Evolutionary conservation across 2,888 invertebrate genomes (phyloP).

Genomic region (Iphiclides podalirius): DNA sequence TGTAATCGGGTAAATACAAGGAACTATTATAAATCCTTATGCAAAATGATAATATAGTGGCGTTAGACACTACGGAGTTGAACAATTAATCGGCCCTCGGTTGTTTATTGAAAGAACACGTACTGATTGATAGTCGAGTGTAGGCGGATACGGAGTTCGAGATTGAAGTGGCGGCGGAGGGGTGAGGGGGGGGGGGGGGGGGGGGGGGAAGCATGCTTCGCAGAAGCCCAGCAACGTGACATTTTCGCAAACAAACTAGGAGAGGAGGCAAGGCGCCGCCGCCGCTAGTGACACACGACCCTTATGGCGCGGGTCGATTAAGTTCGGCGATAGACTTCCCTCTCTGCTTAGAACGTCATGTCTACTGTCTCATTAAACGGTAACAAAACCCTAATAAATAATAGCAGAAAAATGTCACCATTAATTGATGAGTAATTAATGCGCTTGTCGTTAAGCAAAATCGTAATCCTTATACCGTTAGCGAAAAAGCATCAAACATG

Average conservation of each 20-base stretch:
- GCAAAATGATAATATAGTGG: no score
- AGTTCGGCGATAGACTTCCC: conserved; percentile 41
- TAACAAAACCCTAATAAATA: no score
- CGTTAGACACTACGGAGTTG: no score
- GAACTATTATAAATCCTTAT: no score
- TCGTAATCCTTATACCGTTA: no score
- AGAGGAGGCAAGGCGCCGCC: conserved; percentile 46
- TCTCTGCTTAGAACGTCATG: no score
- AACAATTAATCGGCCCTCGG: neutral
- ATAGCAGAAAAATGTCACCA: no score
- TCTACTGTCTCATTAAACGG: no score
- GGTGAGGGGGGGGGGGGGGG: no score
- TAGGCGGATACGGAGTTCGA: conserved; percentile 36
- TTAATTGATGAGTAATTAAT: no score
- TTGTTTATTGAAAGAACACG: conserved; percentile 7
- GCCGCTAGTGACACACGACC: conserved; percentile 46
- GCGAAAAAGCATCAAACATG: conserved; percentile 7
- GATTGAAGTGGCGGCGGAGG: conserved; percentile 7
- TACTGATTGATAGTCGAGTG: conserved; percentile 22
- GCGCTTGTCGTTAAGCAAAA: no score
- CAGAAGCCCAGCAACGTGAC: conserved; percentile 56
- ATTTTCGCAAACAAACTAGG: conserved; percentile 68
- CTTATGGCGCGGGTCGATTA: conserved; percentile 54
- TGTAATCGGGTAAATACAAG: no score
- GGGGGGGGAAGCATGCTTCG: conserved; percentile 32